A percentile compares a stretch with the other conserved stretches of the same genome.
These are phyloP conservation scores for Arrhamphus sclerolepis DNA, from an alignment of 2,797 vertebrate genomes.

Conservation along the genomic window DNA sequence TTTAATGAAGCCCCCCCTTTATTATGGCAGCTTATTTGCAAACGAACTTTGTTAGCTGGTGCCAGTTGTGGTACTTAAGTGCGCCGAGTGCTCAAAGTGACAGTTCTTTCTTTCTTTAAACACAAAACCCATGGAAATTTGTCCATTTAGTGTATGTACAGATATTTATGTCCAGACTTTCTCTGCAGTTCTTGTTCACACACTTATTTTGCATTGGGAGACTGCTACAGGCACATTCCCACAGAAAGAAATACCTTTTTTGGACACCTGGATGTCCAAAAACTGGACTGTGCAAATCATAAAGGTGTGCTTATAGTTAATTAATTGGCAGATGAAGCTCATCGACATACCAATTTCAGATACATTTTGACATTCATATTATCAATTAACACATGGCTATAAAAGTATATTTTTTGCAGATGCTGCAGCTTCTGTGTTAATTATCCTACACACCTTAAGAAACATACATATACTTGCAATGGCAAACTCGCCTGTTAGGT, in stretches of 20 bases:
- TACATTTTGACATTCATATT: no score
- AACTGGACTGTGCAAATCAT: not conserved
- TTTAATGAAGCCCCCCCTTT: constrained; percentile 47
- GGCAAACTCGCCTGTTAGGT: no score
- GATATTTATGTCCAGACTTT: not conserved
- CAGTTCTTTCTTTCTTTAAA: constrained; percentile 28
- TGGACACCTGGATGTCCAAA: not conserved
- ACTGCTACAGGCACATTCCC: not conserved
- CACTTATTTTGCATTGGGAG: not conserved
- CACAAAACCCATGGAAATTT: not conserved
- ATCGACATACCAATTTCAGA: no score
- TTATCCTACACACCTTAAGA: no score
- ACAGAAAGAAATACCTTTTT: not conserved
- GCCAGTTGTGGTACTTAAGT: constrained; percentile 61
- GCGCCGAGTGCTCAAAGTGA: constrained; percentile 58
- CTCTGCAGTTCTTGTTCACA: not conserved
- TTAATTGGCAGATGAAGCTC: no score
- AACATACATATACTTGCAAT: no score
- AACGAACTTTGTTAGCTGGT: constrained; percentile 46
- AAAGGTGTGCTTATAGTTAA: not conserved
- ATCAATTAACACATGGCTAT: no score
- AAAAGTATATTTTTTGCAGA: no score
- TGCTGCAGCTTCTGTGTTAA: no score
- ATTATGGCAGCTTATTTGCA: constrained; percentile 58
- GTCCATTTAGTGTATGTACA: not conserved